phyloP scores from a whole-genome alignment of 2,888 invertebrate species.

The Polydrusus cervinus region DNA sequence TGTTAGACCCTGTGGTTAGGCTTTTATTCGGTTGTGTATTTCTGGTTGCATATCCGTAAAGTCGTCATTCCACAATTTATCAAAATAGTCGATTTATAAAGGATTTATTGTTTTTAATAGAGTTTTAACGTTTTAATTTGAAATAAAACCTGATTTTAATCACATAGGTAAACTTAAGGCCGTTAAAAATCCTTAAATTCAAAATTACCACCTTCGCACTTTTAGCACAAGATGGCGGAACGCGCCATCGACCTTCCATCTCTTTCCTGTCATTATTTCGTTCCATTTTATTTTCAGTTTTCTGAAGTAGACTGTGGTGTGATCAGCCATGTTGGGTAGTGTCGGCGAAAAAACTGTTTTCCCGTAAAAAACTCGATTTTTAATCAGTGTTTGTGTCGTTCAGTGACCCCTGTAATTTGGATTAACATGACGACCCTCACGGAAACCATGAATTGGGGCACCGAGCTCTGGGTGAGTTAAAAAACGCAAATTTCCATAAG shows the following conservation, averaged over 20 bases:
- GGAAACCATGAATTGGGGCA: constrained; percentile 77
- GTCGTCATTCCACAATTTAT: too few relatives aligned
- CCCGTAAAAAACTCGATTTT: constrained; percentile 57
- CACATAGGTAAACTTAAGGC: too few relatives aligned
- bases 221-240: constrained; percentile 12
- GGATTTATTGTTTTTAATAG: too few relatives aligned
- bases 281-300: constrained; percentile 43
- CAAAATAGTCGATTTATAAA: too few relatives aligned
- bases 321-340: constrained; percentile 67
- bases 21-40: background rate
- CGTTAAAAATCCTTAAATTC: too few relatives aligned
- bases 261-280: constrained; percentile 28
- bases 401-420: constrained; percentile 41
- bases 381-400: constrained; percentile 57
- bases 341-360: constrained; percentile 62
- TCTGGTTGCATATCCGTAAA: background rate
- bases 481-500: constrained; percentile 7
- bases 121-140: too few relatives aligned
- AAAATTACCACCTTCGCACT: too few relatives aligned
- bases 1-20: background rate
- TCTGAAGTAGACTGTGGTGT: constrained; percentile 46
- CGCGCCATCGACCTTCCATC: constrained; percentile 14
- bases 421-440: constrained; percentile 60
- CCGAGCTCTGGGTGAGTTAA: constrained; percentile 80
- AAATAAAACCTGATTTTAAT: too few relatives aligned